Evolutionary conservation across 2,888 invertebrate species (phyloP).

Genomic region (Melanargia galathea): DNA sequence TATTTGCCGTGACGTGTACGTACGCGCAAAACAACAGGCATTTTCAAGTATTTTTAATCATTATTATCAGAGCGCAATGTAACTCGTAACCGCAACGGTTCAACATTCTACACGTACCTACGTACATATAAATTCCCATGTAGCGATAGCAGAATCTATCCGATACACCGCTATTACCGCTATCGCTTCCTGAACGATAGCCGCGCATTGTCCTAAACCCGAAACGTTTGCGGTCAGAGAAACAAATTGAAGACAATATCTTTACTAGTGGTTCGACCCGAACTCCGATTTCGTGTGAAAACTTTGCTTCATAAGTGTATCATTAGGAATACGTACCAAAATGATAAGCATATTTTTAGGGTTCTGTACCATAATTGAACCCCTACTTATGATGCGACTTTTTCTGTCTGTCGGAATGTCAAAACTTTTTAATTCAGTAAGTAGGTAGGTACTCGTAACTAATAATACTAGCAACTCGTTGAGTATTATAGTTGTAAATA

Average conservation of each 20-base stretch:
- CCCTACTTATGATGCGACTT: no score
- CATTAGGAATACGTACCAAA: no score
- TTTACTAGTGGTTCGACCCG: neutral
- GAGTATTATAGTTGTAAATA: no score
- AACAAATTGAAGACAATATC: conserved; percentile 15
- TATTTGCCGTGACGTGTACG: no score
- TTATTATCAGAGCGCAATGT: conserved; percentile 28
- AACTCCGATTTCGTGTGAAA: no score
- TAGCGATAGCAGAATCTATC: conserved; percentile 69
- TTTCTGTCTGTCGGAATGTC: no score
- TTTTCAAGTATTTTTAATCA: conserved; percentile 7
- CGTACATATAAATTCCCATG: conserved; percentile 68
- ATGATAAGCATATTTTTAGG: no score
- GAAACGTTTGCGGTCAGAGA: conserved; percentile 31
- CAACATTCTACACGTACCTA: conserved; percentile 40
- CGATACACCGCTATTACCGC: conserved; percentile 72
- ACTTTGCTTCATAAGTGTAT: no score
- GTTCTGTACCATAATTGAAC: no score
- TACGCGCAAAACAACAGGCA: conserved; percentile 3
- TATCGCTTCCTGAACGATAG: conserved; percentile 76
- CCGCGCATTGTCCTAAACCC: conserved; percentile 58
- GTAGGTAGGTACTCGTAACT: no score
- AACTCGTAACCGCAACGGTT: conserved; percentile 44
- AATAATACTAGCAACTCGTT: no score
- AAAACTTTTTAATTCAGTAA: no score